Evolutionary conservation across 2,797 vertebrate species (phyloP), one percentile per base, ranked within the genome.

Genomic region (Poeciliopsis turneri): DNA sequence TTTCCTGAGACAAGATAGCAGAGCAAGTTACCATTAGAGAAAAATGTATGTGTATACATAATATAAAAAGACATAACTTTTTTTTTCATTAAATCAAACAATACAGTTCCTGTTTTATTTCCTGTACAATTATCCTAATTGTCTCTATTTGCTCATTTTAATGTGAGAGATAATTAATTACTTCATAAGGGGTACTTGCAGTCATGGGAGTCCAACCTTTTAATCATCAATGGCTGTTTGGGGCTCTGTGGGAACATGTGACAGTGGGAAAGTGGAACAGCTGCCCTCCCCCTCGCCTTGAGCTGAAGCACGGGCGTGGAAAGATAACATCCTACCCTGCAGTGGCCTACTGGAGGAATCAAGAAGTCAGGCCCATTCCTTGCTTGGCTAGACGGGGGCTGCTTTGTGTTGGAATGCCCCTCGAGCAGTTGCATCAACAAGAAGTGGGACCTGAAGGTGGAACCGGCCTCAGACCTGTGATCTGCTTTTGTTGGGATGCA

Each of bases 241-340:
- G 79, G 84, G 81, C 69, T 78, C n/a, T 45, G 23, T 4, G 2
- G 73, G 57, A 45, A 41, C 87, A 76, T 85, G 87, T 89, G 88
- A 92, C 80, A 78, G 75, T 84, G 81, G 79, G 77, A 78, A 70
- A 43, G 74, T 45, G 75, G 76, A 89, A 82, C 90, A 90, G 89
- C 91, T 92, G 89, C 57, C 70, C 74, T 69, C 74, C 61, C 78
- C 74, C 66, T 77, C 74, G 73, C 72, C 23, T 80, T 84, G 75
- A 89, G 76, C 82, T 88, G 75, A 81, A 85, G 86, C 51, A 25
- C 90, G 82, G 81, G 82, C 80, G 81, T 88, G 91, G 91, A 94
- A 94, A 92, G 91, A 94, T 84, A 94, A 93, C 93, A 93, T 88
- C 90, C 94, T 92, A 87, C 91, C 90, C 92, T 87, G 88, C 72